These are phyloP conservation scores for Chrysemys picta DNA, from an alignment of 2,113 vertebrate genomes.

Conservation along the genomic window DNA sequence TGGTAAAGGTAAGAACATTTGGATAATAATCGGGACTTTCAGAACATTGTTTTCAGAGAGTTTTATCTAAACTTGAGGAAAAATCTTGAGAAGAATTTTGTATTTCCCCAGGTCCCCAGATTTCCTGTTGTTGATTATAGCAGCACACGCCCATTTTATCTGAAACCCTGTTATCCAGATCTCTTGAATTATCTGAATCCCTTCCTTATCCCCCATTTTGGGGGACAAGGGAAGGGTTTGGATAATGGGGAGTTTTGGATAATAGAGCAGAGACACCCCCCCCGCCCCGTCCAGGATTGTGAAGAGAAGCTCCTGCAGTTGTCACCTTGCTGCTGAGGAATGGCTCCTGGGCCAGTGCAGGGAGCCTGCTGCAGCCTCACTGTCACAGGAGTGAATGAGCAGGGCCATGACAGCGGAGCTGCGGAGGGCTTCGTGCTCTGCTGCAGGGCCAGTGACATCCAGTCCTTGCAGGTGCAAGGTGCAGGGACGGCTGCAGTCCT, in stretches of 20 bases:
- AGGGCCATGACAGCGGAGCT: neutral
- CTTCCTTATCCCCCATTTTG: neutral
- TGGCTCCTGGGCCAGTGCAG: neutral
- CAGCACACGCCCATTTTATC: neutral
- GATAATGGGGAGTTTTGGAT: neutral
- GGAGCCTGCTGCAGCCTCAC: neutral
- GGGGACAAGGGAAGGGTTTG: neutral
- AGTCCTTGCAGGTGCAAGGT: neutral
- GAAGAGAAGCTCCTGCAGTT: neutral
- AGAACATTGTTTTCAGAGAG: neutral
- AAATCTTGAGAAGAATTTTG: neutral
- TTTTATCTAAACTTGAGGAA: neutral
- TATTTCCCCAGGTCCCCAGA: neutral
- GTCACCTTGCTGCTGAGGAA: neutral
- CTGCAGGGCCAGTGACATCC: neutral
- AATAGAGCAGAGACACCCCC: neutral
- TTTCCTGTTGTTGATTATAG: neutral
- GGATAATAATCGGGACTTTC: neutral
- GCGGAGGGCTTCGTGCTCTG: neutral
- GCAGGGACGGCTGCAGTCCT: neutral
- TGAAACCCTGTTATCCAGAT: neutral
- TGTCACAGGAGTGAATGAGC: neutral
- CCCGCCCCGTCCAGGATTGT: rapidly evolving
- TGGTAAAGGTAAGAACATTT: neutral
- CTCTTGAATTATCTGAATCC: neutral